A percentile compares a stretch with the other conserved stretches of the same genome.
Evolutionary conservation across 1,140 invertebrate species (phyloP).

Genomic region (Propsilocerus akamusi): DNA sequence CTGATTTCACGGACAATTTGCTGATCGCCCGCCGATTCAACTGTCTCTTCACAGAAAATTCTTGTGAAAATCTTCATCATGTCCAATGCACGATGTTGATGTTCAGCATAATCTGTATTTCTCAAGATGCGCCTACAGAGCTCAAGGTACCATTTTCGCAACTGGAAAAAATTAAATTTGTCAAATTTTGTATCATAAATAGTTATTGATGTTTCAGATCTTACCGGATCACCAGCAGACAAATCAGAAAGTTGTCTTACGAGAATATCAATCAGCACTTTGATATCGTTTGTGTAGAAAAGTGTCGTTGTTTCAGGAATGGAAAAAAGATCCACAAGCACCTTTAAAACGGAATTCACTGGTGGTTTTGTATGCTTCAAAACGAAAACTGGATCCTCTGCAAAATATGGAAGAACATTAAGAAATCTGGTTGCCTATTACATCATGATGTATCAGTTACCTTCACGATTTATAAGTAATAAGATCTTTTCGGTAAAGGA

Average conservation of each 20-base stretch:
- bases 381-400: constrained; percentile 72
- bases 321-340: constrained; percentile 70
- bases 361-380: constrained; percentile 63
- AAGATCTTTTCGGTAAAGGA: constrained; percentile 79
- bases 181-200: too few relatives aligned
- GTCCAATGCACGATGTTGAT: constrained; percentile 54
- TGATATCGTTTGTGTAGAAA: constrained; percentile 86
- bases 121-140: constrained; percentile 55
- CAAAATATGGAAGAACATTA: constrained; percentile 12
- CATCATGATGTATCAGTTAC: constrained; percentile 27
- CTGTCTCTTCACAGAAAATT: constrained; percentile 64
- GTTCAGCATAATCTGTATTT: constrained; percentile 54
- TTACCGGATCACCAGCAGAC: constrained; percentile 68
- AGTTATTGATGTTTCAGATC: constrained; percentile 6
- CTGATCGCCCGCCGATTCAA: constrained; percentile 50
- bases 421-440: background rate
- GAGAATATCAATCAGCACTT: constrained; percentile 82
- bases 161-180: constrained; percentile 26
- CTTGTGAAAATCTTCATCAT: constrained; percentile 61
- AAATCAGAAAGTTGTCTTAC: constrained; percentile 73
- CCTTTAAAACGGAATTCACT: constrained; percentile 70
- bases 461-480: constrained; percentile 72
- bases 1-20: constrained; percentile 55
- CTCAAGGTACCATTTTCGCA: constrained; percentile 51
- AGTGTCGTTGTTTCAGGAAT: constrained; percentile 54